phyloP scores from a whole-genome alignment of 2,797 vertebrate species.

The Orientallactaga sibirica region DNA sequence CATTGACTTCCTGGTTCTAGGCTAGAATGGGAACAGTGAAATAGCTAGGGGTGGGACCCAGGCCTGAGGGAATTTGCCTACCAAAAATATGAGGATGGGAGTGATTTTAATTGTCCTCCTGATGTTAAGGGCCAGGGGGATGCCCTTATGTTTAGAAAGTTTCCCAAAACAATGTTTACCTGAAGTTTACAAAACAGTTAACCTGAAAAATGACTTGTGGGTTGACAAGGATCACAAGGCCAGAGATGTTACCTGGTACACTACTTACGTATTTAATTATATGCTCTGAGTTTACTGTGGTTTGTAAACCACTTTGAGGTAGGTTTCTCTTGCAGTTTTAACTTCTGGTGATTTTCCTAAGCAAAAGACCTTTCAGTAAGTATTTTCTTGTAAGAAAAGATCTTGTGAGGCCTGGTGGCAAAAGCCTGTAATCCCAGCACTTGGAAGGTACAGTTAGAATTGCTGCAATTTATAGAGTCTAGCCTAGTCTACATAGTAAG shows the following conservation, averaged over 20 bases:
- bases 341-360: slow-evolving; percentile 53
- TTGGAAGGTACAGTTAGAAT: background rate
- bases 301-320: slow-evolving; percentile 57
- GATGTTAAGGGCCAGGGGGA: background rate
- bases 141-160: slow-evolving; percentile 49
- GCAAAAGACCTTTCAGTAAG: slow-evolving; percentile 30
- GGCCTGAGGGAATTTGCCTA: slow-evolving; percentile 55
- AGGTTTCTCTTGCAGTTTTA: slow-evolving; percentile 55
- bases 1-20: slow-evolving; percentile 75
- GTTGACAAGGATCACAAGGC: slow-evolving; percentile 55
- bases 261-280: slow-evolving; percentile 55
- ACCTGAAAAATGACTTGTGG: slow-evolving; percentile 57
- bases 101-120: slow-evolving; percentile 43
- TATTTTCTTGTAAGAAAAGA: slow-evolving; percentile 9
- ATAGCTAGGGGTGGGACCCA: background rate
- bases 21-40: slow-evolving; percentile 50
- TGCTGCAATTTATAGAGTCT: background rate
- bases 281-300: slow-evolving; percentile 36
- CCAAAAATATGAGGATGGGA: slow-evolving; percentile 32
- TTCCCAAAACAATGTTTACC: slow-evolving; percentile 61
- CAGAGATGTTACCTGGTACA: slow-evolving; percentile 26
- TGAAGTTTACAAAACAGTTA: slow-evolving; percentile 37
- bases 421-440: background rate
- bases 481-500: background rate
- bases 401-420: background rate